Conservation (phyloP, 2,888 invertebrate genomes). For the Cosmia trapezina region DNA sequence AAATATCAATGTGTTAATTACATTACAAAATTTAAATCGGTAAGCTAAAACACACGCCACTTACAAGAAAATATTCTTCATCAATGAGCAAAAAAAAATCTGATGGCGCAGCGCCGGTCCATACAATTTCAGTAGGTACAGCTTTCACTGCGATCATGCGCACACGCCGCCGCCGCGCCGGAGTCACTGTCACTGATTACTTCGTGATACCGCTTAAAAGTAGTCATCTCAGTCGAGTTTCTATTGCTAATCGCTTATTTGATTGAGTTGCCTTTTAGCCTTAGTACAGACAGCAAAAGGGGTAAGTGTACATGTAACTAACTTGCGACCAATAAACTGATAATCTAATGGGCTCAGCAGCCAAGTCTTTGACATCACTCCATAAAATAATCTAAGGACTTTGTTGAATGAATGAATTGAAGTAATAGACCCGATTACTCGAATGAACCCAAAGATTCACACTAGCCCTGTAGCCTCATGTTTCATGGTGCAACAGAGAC, state of each 20-base stretch:
- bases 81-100: background rate
- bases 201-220: constrained; percentile 56
- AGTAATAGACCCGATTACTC: too few species aligned
- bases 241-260: constrained; percentile 60
- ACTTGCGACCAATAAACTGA: background rate
- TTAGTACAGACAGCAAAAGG: constrained; percentile 24
- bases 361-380: too few species aligned
- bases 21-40: too few species aligned
- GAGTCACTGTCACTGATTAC: constrained; percentile 56
- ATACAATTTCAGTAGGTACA: constrained; percentile 40
- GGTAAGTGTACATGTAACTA: background rate
- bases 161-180: constrained; percentile 24
- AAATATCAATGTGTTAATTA: too few species aligned
- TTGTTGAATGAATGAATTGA: too few species aligned
- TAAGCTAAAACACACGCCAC: background rate
- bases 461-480: too few species aligned
- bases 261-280: constrained; percentile 42
- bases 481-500: too few species aligned
- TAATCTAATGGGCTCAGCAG: too few species aligned
- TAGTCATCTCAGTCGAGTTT: constrained; percentile 51
- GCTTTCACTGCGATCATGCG: constrained; percentile 57
- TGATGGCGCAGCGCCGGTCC: constrained; percentile 6
- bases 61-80: background rate
- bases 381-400: too few species aligned
- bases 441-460: too few species aligned